Conservation (phyloP, 2,113 vertebrate genomes). For the Cairina moschata region DNA sequence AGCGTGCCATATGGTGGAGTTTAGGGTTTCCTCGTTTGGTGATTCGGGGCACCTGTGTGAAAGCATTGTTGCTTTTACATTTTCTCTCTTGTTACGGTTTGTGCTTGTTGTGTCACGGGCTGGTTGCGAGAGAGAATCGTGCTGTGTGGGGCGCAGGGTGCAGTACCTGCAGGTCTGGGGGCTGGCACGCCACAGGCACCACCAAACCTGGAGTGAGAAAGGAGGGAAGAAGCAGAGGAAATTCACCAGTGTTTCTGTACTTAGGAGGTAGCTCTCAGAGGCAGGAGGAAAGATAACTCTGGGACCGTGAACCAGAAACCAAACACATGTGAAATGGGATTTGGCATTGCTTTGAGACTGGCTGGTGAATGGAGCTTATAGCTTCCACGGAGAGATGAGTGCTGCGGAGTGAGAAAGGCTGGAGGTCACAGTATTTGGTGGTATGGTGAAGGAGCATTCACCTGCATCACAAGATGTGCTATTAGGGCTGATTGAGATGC, state of each 20-base stretch:
- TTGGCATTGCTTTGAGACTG: not conserved
- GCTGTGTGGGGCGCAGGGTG: not conserved
- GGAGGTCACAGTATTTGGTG: not conserved
- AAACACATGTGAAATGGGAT: not conserved
- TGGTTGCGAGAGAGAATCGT: constrained; percentile 14
- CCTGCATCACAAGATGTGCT: not conserved
- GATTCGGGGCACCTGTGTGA: constrained; percentile 32
- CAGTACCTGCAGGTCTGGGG: not conserved
- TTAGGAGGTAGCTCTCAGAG: not conserved
- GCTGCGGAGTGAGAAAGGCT: not conserved
- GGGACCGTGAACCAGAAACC: not conserved
- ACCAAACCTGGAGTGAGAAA: not conserved
- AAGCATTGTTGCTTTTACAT: constrained; percentile 18
- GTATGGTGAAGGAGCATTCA: not conserved
- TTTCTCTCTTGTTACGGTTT: not conserved
- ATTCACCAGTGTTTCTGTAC: not conserved
- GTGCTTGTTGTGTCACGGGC: not conserved
- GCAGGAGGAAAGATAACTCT: not conserved
- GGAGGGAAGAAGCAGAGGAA: not conserved
- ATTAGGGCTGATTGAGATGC: not conserved
- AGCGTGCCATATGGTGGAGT: not conserved
- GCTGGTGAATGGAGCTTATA: not conserved
- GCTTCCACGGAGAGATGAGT: not conserved
- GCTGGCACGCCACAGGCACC: not conserved
- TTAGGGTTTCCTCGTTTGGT: constrained; percentile 20